Base-by-base conservation (phyloP, 2,113 vertebrate species). In the Gasterosteus aculeatus region DNA sequence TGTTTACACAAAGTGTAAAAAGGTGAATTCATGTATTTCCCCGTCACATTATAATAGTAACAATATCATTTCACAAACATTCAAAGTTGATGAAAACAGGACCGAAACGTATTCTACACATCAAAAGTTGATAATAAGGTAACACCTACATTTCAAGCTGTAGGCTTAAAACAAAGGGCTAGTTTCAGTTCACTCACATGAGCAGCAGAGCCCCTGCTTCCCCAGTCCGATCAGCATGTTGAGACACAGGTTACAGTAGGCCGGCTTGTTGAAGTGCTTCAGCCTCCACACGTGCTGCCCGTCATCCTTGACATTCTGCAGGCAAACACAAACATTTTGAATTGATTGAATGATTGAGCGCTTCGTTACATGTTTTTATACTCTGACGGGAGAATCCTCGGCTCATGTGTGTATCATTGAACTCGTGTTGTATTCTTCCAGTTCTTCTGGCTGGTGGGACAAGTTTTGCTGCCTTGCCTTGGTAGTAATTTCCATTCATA, bases 191-290 rank as follows among this genome's bases (percentile, higher is more conserved):
- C 16, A 95, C 96, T 97, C 91, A 97, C 97, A 98, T 2, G 96
- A 98, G 90, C 97, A 99, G 93, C 96, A 96, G 71, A 98, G 96
- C 18, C 97, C 97, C 87, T 98, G 97, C 84, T 98, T 98, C 46
- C 97, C 96, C 81, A 99, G 94, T 8, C 97, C 97, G 0, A 99
- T 96, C 57, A 98, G 91, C 96, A 99, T 98, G 89, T 98, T 98
- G 86, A 98, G 92, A 80, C 97, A 98, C 76, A 99, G 96, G 89
- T 98, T 99, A 80, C 97, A 98, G 93, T 98, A 99, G 41, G 97
- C 97, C 41, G 97, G 97, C 80, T 98, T 98, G 93, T 96, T 98
- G 88, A 99, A 98, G 88, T 98, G 96, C 85, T 99, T 99, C 91
- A 99, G 94, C 59, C 96, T 92, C 97, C 97, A 99, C 88, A 98